These are phyloP conservation scores for Aphelenchoides bicaudatus DNA, from an alignment of 2,888 invertebrate genomes.

Conservation along the genomic window DNA sequence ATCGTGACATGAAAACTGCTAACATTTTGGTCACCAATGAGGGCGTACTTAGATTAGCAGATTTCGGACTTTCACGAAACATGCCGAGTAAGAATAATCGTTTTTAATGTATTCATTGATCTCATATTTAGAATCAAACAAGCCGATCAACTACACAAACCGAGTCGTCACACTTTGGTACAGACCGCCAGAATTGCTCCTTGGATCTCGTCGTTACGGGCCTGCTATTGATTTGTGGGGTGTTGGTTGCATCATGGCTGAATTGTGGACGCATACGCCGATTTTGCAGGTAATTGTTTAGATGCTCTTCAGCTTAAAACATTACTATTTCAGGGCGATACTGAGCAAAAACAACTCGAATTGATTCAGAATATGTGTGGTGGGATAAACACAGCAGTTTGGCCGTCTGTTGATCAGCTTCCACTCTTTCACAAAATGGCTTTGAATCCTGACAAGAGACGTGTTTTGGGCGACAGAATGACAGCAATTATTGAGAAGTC, in stretches of 20 bases:
- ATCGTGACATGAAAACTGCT: constrained; percentile 97
- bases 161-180: constrained; percentile 97
- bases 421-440: constrained; percentile 34
- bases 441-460: constrained; percentile 14
- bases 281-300: constrained; percentile 62
- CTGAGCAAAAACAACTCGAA: constrained; percentile 90
- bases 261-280: constrained; percentile 89
- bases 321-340: constrained; percentile 71
- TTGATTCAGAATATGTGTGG: constrained; percentile 93
- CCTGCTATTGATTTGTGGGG: constrained; percentile 87
- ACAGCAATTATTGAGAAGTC: no score
- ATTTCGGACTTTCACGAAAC: constrained; percentile 89
- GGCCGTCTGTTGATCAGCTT: constrained; percentile 64
- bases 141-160: constrained; percentile 74
- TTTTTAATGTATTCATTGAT: background rate
- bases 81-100: constrained; percentile 30
- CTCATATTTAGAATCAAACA: constrained; percentile 13
- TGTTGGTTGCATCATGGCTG: constrained; percentile 98
- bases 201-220: constrained; percentile 76
- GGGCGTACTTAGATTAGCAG: constrained; percentile 88
- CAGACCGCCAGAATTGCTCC: constrained; percentile 64
- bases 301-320: background rate
- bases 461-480: constrained; percentile 7
- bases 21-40: constrained; percentile 93
- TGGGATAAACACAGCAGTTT: constrained; percentile 84